phyloP scores from a whole-genome alignment of 2,113 vertebrate species.

The Miniopterus natalensis region DNA sequence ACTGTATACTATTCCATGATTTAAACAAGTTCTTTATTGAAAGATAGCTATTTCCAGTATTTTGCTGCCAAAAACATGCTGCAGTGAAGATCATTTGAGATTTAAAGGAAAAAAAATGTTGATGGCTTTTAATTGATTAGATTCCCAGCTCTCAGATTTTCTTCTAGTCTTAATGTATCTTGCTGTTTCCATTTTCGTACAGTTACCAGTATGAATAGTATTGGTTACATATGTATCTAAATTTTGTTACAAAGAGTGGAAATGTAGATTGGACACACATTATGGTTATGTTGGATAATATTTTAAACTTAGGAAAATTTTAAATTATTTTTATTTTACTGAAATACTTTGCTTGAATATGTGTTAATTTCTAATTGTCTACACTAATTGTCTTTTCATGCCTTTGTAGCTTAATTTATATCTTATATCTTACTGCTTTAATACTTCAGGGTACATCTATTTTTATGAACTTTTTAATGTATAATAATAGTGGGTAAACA shows the following conservation, averaged over 20 bases:
- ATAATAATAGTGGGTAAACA: not conserved
- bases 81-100: not conserved
- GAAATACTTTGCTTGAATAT: conserved; percentile 58
- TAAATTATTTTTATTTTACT: conserved; percentile 52
- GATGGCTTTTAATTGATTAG: conserved; percentile 44
- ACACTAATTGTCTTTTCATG: not conserved
- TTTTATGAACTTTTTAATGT: conserved; percentile 31
- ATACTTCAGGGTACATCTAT: not conserved
- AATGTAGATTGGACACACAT: not conserved
- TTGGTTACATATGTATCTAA: conserved; percentile 18
- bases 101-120: conserved; percentile 57
- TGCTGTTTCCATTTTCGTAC: conserved; percentile 59
- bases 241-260: conserved; percentile 42
- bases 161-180: conserved; percentile 19
- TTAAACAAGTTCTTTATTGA: conserved; percentile 52
- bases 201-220: conserved; percentile 42
- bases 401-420: not conserved
- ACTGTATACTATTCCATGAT: conserved; percentile 23
- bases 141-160: conserved; percentile 10
- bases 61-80: not conserved
- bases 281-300: not conserved
- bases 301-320: conserved; percentile 29
- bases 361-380: conserved; percentile 56
- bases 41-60: conserved; percentile 39
- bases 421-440: not conserved